These are phyloP conservation scores for Drosophila parabipectinata DNA, from an alignment of 1,140 invertebrate species.

Conservation along the genomic window DNA sequence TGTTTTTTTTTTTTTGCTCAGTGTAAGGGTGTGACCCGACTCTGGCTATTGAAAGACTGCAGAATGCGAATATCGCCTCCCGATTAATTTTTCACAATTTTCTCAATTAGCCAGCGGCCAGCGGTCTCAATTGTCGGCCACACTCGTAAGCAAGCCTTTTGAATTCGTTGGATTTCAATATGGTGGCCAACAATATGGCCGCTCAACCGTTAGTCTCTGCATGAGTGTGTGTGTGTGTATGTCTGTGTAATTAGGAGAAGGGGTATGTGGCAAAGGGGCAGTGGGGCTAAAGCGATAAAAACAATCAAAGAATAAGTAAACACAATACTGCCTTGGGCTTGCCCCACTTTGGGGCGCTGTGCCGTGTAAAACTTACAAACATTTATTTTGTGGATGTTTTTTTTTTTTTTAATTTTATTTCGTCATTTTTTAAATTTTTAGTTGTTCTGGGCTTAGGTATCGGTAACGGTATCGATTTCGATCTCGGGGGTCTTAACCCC, in stretches of 20 bases:
- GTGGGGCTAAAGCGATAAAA: slow-evolving; percentile 55
- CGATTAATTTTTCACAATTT: slow-evolving; percentile 17
- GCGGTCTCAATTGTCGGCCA: slow-evolving; percentile 10
- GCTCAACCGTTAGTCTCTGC: slow-evolving; percentile 29
- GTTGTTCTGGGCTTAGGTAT: slow-evolving; percentile 36
- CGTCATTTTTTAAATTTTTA: slow-evolving; percentile 1
- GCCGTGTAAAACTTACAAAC: slow-evolving; percentile 77
- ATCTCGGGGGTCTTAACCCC: slow-evolving; percentile 39
- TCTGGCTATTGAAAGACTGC: background rate
- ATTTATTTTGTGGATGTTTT: slow-evolving; percentile 66
- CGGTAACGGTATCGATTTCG: slow-evolving; percentile 41
- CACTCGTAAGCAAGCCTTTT: slow-evolving; percentile 25
- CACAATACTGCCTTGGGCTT: slow-evolving; percentile 77
- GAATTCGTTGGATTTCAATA: slow-evolving; percentile 29
- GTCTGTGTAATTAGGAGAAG: slow-evolving; percentile 12
- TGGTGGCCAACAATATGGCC: slow-evolving; percentile 36
- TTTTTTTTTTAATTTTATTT: slow-evolving; percentile 38
- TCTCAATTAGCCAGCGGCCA: slow-evolving; percentile 24
- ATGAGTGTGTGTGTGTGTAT: slow-evolving; percentile 27
- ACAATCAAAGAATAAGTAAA: slow-evolving; percentile 62
- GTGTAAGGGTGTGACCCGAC: slow-evolving; percentile 16
- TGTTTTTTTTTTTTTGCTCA: slow-evolving; percentile 25
- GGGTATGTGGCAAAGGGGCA: background rate
- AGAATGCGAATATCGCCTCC: slow-evolving; percentile 14
- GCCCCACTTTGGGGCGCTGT: slow-evolving; percentile 60